phyloP scores from a whole-genome alignment of 1,140 invertebrate species.

The Phymorhynchus buccinoides region DNA sequence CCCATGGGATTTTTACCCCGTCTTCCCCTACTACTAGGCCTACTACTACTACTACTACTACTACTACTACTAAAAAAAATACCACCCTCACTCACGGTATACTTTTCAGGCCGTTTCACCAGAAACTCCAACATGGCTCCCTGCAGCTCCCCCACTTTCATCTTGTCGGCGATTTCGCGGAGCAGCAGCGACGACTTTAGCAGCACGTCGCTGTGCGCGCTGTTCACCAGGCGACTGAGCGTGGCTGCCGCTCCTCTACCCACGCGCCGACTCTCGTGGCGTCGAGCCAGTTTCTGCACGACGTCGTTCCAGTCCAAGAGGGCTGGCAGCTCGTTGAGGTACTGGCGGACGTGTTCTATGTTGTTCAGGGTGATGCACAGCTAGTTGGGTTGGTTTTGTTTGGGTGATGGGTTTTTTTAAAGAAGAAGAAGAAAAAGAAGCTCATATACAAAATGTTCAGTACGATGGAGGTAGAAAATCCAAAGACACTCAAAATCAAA shows the following conservation, averaged over 20 bases:
- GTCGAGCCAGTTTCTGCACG: slow-evolving; percentile 56
- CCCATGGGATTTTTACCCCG: too few relatives aligned
- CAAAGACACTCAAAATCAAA: too few relatives aligned
- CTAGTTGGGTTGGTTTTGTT: too few relatives aligned
- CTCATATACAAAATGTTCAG: too few relatives aligned
- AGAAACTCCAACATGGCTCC: slow-evolving; percentile 61
- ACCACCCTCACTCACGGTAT: slow-evolving; percentile 51
- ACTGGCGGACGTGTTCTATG: slow-evolving; percentile 91
- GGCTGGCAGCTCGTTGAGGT: slow-evolving; percentile 84
- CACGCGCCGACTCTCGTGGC: slow-evolving; percentile 75
- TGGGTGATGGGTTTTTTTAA: too few relatives aligned
- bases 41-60: too few relatives aligned
- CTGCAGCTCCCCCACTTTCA: slow-evolving; percentile 63
- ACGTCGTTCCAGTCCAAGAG: slow-evolving; percentile 63
- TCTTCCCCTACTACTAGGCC: too few relatives aligned
- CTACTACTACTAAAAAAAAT: slow-evolving; percentile 52
- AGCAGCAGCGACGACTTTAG: slow-evolving; percentile 57
- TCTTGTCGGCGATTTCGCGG: slow-evolving; percentile 62
- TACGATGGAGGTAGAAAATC: too few relatives aligned
- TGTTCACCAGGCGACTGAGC: slow-evolving; percentile 56
- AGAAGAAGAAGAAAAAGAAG: too few relatives aligned
- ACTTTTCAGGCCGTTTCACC: slow-evolving; percentile 57
- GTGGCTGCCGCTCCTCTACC: slow-evolving; percentile 77
- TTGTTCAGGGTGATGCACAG: slow-evolving; percentile 94
- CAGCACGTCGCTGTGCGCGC: slow-evolving; percentile 57